Base-by-base conservation (phyloP, 2,888 invertebrate genomes). In the Disparrhopalites patrizii region DNA sequence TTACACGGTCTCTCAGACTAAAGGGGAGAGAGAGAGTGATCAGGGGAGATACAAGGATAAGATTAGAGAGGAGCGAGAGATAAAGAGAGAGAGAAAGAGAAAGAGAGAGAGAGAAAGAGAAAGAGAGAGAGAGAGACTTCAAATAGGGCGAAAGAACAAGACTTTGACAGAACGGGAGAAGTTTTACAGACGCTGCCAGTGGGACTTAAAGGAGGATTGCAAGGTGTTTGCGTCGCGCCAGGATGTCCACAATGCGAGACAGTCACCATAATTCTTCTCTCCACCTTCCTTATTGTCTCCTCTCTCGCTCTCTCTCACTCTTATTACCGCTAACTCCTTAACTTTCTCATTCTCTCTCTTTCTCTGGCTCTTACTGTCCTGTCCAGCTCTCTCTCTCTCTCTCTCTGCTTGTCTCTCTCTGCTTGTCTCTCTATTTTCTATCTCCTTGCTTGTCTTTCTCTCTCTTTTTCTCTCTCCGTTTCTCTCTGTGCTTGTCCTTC, bases 181-280 rank as follows among this genome's bases (percentile, higher is more conserved):
- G n/a, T 52, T 36, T 36, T 8, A 28, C 8, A 52, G 52, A 38
- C 61, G 51, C 50, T 51, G 61, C 25, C 40, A 30, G 51, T 51
- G 50, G 51, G 52, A 51, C 52, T 61, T 61, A n/a, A 61, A 61
- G 61, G 51, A 61, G 61, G 51, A 61, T 51, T 43, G 27, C 47
- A 62, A 61, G 67, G 67, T 67, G 68, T 66, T 55, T 69, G 62
- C 67, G 73, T 70, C 70, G 68, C 72, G 73, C 73, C 73, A 73
- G 68, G 60, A 68, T 72, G 73, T 72, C 73, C 73, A 73, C 70
- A 66, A 58, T 65, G 68, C 68, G 62, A 70, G 73, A 73, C 73
- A 72, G 68, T 67, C 66, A 65, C 69, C 68, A 73, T 73, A 72
- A 72, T 67, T 73, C 73, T 72, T 69, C 65, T 67, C 68, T 70